Evolutionary conservation across 2,888 invertebrate genomes (phyloP), one percentile per base, ranked within the genome.

Genomic region (Cryptocheilus praepositus): DNA sequence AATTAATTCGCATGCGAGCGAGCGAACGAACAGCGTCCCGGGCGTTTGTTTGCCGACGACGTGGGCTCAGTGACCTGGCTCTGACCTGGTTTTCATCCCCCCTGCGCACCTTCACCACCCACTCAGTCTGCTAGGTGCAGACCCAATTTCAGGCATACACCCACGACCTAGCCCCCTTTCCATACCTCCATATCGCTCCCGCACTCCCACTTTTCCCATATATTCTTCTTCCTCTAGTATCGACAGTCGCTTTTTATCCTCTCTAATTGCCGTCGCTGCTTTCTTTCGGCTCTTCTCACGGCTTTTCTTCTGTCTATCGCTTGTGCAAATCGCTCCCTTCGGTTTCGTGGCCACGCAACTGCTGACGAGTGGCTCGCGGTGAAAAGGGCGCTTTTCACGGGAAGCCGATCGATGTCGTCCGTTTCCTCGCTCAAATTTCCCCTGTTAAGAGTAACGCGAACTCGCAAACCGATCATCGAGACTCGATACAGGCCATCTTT

Each of bases 31-130:
- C 16, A 25, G 28, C n/a, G 49, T 36, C 36, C 36, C 36, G 36
- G 36, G 51, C 57, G 65, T 74, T 74, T 72, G 74, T 76, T 71
- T 72, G 67, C 61, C 54, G 21, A 4, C 21, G 65, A 64, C 53
- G 51, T 61, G 74, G 75, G 83, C 85, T 83, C 83, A 84, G 82
- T 84, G 85, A 86, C 82, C 85, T 76, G 78, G 77, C 64, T 75
- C 64, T 81, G 85, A 60, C 36, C 36, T 55, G 67, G 67, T 69
- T 71, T 71, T 71, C 77, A 67, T 70, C 67, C 72, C 77, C 70
- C 74, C 67, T 71, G 64, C 71, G 68, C 58, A 64, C 18, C 43
- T 56, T 43, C n/a, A 13, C 16, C 44, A 18, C 19, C 63, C 28
- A 19, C 21, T 18, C 61, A 55, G 67, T 75, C 59, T 62, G 66